Base-by-base conservation (phyloP, 2,797 vertebrate genomes). In the Decapterus maruadsi region DNA sequence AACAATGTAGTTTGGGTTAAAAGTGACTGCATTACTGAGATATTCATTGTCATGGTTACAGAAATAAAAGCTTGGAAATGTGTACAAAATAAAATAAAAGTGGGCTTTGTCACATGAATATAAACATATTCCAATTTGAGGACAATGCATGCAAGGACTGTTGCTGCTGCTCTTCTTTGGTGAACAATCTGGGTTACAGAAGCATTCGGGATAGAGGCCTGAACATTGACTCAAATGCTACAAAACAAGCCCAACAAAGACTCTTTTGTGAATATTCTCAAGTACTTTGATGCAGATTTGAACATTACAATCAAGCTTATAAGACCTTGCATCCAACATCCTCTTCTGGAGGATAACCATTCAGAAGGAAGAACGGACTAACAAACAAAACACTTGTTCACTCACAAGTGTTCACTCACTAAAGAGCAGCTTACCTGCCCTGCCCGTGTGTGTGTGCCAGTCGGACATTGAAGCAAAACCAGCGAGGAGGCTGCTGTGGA, bases 401-500 rank as follows among this genome's bases (percentile, higher is more conserved):
- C 34, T 36, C 1, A 36, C 34, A 36, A 36, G 7, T 36, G 34
- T 8, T 36, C 34, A 36, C 8, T 36, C 8, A 36, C 34, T 36
- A 36, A 36, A 36, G 34, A 36, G 34, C 34, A 36, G 34, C 34
- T 8, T 36, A 36, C 34, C 34, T 36, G 34, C 34, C 34, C 34
- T 8, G 6, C 8, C 7, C 8, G 34, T 36, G 34, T 36, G 34
- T 36, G 31, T 34, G 34, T 36, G 61, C 38, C 64, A 42, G 14
- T 42, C 19, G 60, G 73, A 77, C 59, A 60, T n/a, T 53, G 36
- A 58, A 43, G 58, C 46, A 59, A 66, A 74, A 67, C 38, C 57
- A 43, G 55, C 68, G 43, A 61, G 50, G 57, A 64, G 46, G 43
- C 61, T 0, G 4, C 36, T 56, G 29, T 12, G 50, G 56, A 83